A percentile compares a stretch with the other conserved stretches of the same genome.
These are phyloP conservation scores for Caenorhabditis afra DNA, from an alignment of 2,888 invertebrate genomes.

Conservation along the genomic window DNA sequence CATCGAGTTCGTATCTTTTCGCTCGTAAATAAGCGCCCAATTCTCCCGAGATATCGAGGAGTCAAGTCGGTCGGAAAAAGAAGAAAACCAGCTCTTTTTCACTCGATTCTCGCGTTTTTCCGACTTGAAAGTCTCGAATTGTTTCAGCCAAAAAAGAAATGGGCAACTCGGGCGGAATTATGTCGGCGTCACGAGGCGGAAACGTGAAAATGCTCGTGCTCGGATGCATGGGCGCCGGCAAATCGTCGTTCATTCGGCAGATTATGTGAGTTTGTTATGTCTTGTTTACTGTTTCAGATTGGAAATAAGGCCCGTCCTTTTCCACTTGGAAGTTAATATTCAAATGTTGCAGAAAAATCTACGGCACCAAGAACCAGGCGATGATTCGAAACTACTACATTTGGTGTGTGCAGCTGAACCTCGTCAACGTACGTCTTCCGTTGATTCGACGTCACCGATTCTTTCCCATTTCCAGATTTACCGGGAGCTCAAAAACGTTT, in stretches of 20 bases:
- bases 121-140: too few relatives aligned
- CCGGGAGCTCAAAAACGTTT: slow-evolving; percentile 34
- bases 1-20: too few relatives aligned
- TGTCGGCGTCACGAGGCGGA: neutral
- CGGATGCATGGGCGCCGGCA: slow-evolving; percentile 64
- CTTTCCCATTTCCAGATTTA: slow-evolving; percentile 34
- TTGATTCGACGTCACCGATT: too few relatives aligned
- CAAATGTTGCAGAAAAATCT: slow-evolving; percentile 17
- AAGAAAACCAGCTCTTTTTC: neutral
- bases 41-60: too few relatives aligned
- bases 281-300: too few relatives aligned
- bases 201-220: slow-evolving; percentile 24
- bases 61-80: too few relatives aligned
- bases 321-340: too few relatives aligned
- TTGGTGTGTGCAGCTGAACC: slow-evolving; percentile 14
- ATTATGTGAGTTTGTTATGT: slow-evolving; percentile 57
- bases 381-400: slow-evolving; percentile 8
- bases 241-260: slow-evolving; percentile 61
- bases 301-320: too few relatives aligned
- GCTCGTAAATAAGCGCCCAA: too few relatives aligned
- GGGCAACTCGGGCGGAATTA: neutral
- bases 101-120: neutral
- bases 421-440: slow-evolving; percentile 26
- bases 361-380: slow-evolving; percentile 4
- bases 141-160: neutral